A percentile compares a stretch with the other conserved stretches of the same genome.
Evolutionary conservation across 2,888 invertebrate species (phyloP).

Genomic region (Pelosia muscerda): DNA sequence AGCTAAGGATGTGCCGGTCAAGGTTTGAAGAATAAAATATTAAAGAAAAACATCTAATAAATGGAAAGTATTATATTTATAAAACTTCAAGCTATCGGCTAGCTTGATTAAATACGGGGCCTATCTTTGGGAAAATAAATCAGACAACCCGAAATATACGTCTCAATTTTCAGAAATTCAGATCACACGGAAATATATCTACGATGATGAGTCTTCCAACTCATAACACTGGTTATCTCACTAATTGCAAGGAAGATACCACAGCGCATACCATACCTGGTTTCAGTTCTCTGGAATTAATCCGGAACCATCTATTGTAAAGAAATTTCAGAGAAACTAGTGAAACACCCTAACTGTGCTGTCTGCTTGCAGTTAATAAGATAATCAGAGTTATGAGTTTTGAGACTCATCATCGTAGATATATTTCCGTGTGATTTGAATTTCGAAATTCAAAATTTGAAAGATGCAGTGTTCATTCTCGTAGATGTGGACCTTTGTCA

Average conservation of each 20-base stretch:
- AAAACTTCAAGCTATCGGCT: background rate
- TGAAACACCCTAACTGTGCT: too few relatives aligned
- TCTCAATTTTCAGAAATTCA: background rate
- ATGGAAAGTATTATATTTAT: background rate
- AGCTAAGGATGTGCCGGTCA: background rate
- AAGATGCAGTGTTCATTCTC: background rate
- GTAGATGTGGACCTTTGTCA: background rate
- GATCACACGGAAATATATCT: too few relatives aligned
- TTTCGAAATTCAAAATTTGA: too few relatives aligned
- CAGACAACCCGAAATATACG: background rate
- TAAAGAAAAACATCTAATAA: background rate
- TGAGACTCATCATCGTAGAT: too few relatives aligned
- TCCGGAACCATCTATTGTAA: too few relatives aligned
- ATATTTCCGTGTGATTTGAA: too few relatives aligned
- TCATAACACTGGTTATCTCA: too few relatives aligned
- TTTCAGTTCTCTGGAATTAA: too few relatives aligned
- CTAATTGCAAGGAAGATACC: fast-evolving
- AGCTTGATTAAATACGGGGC: background rate
- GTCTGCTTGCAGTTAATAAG: background rate
- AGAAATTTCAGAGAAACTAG: too few relatives aligned
- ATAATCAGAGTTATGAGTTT: background rate
- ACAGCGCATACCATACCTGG: too few relatives aligned
- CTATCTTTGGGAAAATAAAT: background rate
- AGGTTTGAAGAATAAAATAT: background rate
- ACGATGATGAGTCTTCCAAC: too few relatives aligned